These are phyloP conservation scores for Dinoponera quadriceps DNA, from an alignment of 1,140 invertebrate species.

Conservation along the genomic window DNA sequence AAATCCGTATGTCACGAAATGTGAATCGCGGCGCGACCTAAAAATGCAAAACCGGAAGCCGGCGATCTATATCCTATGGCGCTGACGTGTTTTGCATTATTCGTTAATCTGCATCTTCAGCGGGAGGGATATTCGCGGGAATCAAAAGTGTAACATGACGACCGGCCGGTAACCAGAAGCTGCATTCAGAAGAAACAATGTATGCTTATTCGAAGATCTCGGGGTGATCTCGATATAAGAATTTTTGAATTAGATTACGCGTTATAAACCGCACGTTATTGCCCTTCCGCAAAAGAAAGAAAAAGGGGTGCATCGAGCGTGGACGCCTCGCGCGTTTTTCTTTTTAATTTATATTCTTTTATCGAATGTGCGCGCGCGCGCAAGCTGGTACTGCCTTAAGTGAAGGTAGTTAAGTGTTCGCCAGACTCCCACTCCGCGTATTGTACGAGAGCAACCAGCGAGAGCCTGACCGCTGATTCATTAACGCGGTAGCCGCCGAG, in stretches of 20 bases:
- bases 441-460: constrained; percentile 21
- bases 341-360: too few species aligned
- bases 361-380: too few species aligned
- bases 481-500: constrained; percentile 39
- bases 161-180: not conserved
- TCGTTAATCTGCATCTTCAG: constrained; percentile 55
- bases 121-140: not conserved
- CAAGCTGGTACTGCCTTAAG: not conserved
- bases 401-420: constrained; percentile 31
- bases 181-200: not conserved
- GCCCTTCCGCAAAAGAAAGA: too few species aligned
- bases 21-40: constrained; percentile 19
- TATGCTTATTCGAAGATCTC: too few species aligned
- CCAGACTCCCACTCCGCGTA: constrained; percentile 10
- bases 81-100: constrained; percentile 46
- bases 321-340: too few species aligned
- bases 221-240: too few species aligned
- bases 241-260: too few species aligned
- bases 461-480: constrained; percentile 44
- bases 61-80: constrained; percentile 37
- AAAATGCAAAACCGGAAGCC: constrained; percentile 56
- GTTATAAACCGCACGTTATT: too few species aligned
- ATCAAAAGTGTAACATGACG: constrained; percentile 9
- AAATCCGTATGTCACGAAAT: constrained; percentile 52
- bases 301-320: too few species aligned